A percentile compares a stretch with the other conserved stretches of the same genome.
Conservation (phyloP, 2,797 vertebrate genomes). For the Holocentrus rufus region DNA sequence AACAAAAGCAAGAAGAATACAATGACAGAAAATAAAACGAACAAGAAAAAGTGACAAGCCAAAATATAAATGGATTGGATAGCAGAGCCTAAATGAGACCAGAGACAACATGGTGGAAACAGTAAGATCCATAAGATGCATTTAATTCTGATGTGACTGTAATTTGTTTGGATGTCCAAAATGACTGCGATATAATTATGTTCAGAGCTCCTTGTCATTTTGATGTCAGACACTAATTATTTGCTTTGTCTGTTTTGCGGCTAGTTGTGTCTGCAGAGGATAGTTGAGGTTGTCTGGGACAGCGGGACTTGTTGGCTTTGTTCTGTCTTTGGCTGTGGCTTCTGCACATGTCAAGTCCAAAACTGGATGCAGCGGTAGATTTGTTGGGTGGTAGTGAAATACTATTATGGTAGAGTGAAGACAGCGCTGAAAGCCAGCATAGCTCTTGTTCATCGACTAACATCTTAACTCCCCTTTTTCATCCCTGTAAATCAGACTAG, state of each 20-base stretch:
- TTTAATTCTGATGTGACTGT: background rate
- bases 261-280: slow-evolving; percentile 31
- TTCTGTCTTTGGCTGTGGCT: slow-evolving; percentile 51
- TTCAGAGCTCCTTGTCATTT: slow-evolving; percentile 21
- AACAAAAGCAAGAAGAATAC: too few relatives aligned
- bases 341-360: slow-evolving; percentile 40
- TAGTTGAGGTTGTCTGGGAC: slow-evolving; percentile 40
- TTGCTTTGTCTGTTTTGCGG: slow-evolving; percentile 10
- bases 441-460: slow-evolving; percentile 72
- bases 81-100: background rate
- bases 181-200: slow-evolving; percentile 1
- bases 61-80: background rate
- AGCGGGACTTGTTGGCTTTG: slow-evolving; percentile 46
- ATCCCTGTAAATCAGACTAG: slow-evolving; percentile 74
- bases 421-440: slow-evolving; percentile 69
- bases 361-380: slow-evolving; percentile 52
- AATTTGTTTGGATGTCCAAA: background rate
- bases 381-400: slow-evolving; percentile 64
- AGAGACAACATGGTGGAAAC: background rate
- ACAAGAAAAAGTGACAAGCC: background rate
- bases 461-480: slow-evolving; percentile 71
- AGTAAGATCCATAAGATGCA: background rate
- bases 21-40: too few relatives aligned
- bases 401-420: slow-evolving; percentile 58
- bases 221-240: slow-evolving; percentile 21